Base-by-base conservation (phyloP, 1,140 invertebrate genomes). In the Aphelenchoides avenae region DNA sequence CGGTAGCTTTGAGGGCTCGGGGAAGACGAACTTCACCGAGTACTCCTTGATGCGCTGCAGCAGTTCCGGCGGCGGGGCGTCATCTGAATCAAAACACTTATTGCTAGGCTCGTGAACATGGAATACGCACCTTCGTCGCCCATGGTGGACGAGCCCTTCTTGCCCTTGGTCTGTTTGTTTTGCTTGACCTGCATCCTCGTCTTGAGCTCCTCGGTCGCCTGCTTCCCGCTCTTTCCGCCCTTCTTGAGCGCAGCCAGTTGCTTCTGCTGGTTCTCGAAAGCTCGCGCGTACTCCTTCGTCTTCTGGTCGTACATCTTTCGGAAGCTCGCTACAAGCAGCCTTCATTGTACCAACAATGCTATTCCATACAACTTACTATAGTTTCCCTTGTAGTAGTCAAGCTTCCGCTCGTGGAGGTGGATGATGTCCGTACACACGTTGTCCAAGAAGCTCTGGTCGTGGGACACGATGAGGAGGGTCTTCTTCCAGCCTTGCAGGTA, bases 271-370 rank as follows among this genome's bases (percentile, higher is more conserved):
- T 96, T 95, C 76, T 98, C 94, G 78, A 89, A 98, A 61, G 94
- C 91, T 77, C 97, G 97, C n/a, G 88, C 81, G 82, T 88, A 86
- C 79, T 98, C 92, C 71, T 89, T 90, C 7, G 87, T 82, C 76
- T 97, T 97, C 76, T 98, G 93, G 0, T 86, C 85, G 76, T 88
- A 87, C 93, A 98, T 98, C 80, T 97, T 97, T 79, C 96, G 97
- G 77, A 98, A 98, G 11, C 30, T 39, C 20, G 52, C 68, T 71
- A 22, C 60, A 71, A 46, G n/a, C n/a, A n/a, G n/a, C n/a, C n/a
- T n/a, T n/a, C n/a, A n/a, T n/a, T n/a, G n/a, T n/a, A n/a, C n/a
- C n/a, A n/a, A n/a, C n/a, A n/a, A n/a, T n/a, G n/a, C n/a, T n/a
- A n/a, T n/a, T n/a, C n/a, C n/a, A n/a, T n/a, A n/a, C n/a, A n/a